A percentile compares a stretch with the other conserved stretches of the same genome.
Evolutionary conservation across 2,797 vertebrate species (phyloP).

Genomic region (Mareca penelope): DNA sequence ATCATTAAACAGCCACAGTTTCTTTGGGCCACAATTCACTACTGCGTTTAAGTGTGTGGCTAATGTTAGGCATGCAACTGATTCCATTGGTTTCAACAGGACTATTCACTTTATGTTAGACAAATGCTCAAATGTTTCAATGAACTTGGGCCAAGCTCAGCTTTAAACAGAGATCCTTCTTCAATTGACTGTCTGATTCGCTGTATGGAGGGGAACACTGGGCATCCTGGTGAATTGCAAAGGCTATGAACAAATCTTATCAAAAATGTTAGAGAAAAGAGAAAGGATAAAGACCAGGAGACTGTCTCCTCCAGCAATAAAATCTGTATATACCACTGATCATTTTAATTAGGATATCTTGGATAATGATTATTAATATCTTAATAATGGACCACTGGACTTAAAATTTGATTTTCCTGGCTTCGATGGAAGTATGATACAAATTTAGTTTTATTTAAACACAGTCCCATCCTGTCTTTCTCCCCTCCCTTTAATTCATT

Average conservation of each 20-base stretch:
- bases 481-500: conserved; percentile 34
- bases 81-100: not conserved
- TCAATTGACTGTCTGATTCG: not conserved
- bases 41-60: not conserved
- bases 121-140: not conserved
- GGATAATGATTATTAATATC: not conserved
- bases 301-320: not conserved
- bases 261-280: not conserved
- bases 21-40: not conserved
- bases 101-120: not conserved
- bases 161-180: not conserved
- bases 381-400: not conserved
- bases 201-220: not conserved
- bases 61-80: not conserved
- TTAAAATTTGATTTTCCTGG: conserved; percentile 59
- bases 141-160: not conserved
- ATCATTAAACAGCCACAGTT: not conserved
- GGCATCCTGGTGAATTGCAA: not conserved
- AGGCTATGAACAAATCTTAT: not conserved
- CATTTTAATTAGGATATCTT: not conserved
- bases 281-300: not conserved
- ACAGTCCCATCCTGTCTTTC: not conserved
- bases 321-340: not conserved
- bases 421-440: conserved; percentile 18
- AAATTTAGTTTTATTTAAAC: conserved; percentile 57